Percentiles rank a stretch among this genome's conserved stretches.
phyloP scores from a whole-genome alignment of 2,113 vertebrate genomes.

The Nothoprocta pentlandii region DNA sequence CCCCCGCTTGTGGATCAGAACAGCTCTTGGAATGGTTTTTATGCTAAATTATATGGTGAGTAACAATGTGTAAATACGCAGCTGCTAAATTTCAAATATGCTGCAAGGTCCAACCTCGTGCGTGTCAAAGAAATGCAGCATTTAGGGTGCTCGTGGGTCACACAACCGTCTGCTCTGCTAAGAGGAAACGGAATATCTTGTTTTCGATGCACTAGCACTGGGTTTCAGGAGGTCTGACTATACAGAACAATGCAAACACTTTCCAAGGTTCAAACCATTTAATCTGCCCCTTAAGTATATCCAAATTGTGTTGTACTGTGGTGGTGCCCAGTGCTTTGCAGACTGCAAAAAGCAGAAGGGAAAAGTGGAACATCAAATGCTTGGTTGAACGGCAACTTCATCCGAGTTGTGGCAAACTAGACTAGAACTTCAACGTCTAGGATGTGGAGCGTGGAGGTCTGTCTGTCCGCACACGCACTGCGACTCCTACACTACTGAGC shows the following conservation, averaged over 20 bases:
- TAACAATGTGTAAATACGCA: neutral
- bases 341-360: neutral
- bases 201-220: neutral
- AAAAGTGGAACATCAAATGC: rapidly evolving
- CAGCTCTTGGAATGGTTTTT: neutral
- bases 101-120: neutral
- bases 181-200: neutral
- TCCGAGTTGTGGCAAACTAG: neutral
- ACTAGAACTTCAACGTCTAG: rapidly evolving
- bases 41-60: neutral
- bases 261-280: no score
- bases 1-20: neutral
- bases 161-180: neutral
- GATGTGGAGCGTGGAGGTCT: neutral
- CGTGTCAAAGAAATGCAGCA: neutral
- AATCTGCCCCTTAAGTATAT: no score
- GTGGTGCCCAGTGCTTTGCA: neutral
- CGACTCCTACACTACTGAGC: rapidly evolving
- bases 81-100: rapidly evolving
- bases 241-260: neutral
- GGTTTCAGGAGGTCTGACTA: neutral
- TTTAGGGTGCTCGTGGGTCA: neutral
- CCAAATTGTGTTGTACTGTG: neutral
- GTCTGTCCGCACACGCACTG: rapidly evolving
- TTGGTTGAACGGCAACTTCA: neutral